These are phyloP conservation scores for Gobiocypris rarus DNA, from an alignment of 2,113 vertebrate species.

Conservation along the genomic window DNA sequence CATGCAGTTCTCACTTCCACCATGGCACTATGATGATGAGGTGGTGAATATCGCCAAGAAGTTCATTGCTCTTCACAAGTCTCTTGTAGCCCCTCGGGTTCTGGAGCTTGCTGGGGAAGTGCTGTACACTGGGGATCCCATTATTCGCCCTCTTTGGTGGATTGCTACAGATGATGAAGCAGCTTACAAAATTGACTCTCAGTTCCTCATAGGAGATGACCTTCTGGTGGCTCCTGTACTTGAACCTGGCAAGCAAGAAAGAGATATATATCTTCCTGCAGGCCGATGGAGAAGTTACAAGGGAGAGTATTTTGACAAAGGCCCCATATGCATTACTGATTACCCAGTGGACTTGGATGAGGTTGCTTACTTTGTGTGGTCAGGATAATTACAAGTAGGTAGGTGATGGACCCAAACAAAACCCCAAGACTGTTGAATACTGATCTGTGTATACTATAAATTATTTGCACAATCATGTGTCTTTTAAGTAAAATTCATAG, in stretches of 20 bases:
- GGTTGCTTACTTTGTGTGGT: conserved; percentile 86
- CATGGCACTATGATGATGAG: conserved; percentile 89
- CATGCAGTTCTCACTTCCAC: conserved; percentile 96
- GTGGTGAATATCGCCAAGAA: conserved; percentile 90
- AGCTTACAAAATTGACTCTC: conserved; percentile 89
- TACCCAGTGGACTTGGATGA: conserved; percentile 90
- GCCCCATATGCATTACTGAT: conserved; percentile 85
- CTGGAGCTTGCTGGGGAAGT: conserved; percentile 89
- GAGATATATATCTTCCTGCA: conserved; percentile 91
- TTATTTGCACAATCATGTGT: not conserved
- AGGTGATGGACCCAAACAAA: conserved; percentile 19
- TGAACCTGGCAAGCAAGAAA: conserved; percentile 91
- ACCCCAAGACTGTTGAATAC: not conserved
- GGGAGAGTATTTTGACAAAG: conserved; percentile 88
- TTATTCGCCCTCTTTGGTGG: conserved; percentile 98
- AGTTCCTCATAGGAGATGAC: conserved; percentile 95
- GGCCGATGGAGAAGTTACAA: conserved; percentile 95
- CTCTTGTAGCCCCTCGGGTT: conserved; percentile 87
- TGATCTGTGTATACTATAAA: not conserved
- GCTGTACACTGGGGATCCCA: conserved; percentile 88
- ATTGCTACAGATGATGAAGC: conserved; percentile 85
- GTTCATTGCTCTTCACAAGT: conserved; percentile 85
- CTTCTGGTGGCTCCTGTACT: conserved; percentile 95
- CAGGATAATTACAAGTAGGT: conserved; percentile 44
- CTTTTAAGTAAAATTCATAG: not conserved